Evolutionary conservation across 2,113 vertebrate genomes (phyloP).

Genomic region (Pithys albifrons): DNA sequence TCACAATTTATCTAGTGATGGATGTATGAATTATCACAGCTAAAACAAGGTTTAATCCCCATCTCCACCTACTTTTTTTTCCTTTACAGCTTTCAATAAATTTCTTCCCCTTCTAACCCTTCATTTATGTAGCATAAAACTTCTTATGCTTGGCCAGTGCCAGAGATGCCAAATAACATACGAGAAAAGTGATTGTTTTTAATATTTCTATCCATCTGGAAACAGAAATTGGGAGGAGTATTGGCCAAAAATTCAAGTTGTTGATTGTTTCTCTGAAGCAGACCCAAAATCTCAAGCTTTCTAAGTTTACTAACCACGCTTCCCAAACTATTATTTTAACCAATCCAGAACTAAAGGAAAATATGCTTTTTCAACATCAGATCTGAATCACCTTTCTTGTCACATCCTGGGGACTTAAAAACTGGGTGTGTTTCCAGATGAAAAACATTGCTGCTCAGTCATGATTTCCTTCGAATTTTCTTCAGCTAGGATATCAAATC

Average conservation of each 20-base stretch:
- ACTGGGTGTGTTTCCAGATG: neutral
- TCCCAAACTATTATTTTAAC: neutral
- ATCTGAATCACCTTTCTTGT: neutral
- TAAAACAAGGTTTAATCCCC: conserved; percentile 20
- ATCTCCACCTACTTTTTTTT: neutral
- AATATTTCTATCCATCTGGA: conserved; percentile 31
- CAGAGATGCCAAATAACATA: neutral
- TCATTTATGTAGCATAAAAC: neutral
- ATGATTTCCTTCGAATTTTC: neutral
- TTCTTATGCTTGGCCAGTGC: neutral
- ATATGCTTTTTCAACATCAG: neutral
- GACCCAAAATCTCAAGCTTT: neutral
- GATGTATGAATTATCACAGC: neutral
- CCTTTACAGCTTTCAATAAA: neutral
- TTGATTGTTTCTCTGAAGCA: conserved; percentile 13
- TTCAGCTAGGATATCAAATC: neutral
- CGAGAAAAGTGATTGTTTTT: neutral
- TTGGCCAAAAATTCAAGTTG: neutral
- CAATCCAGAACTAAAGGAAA: neutral
- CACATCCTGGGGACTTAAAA: neutral
- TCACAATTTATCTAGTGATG: conserved; percentile 15
- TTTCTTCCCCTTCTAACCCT: neutral
- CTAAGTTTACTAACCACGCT: neutral
- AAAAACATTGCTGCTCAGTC: neutral
- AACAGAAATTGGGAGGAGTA: neutral